Evolutionary conservation across 2,888 invertebrate genomes (phyloP).

Genomic region (Xestoiulus laeticollis): DNA sequence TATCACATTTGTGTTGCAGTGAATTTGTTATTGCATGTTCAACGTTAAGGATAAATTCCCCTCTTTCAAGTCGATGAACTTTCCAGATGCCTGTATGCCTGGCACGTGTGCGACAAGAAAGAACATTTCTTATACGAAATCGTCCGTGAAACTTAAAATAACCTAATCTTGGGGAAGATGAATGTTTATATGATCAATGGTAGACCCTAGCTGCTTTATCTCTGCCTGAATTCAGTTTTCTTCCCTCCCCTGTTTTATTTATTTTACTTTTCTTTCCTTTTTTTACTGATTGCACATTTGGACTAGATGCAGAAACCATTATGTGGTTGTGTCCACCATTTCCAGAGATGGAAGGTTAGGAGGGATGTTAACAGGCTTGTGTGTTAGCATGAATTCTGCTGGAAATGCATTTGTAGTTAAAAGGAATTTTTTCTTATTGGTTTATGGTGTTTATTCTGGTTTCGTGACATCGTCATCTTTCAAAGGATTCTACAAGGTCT

Average conservation of each 20-base stretch:
- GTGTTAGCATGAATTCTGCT: no score
- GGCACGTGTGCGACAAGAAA: no score
- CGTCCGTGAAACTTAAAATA: neutral
- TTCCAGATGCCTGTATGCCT: no score
- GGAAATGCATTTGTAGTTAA: no score
- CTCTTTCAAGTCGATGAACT: no score
- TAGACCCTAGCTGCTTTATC: neutral
- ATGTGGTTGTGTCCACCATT: neutral
- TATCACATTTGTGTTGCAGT: no score
- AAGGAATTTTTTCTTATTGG: no score
- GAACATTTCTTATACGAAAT: no score
- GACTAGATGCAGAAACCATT: neutral
- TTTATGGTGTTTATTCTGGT: neutral
- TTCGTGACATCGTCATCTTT: neutral
- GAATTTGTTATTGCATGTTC: no score
- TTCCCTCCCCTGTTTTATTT: neutral
- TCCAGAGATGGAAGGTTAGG: neutral
- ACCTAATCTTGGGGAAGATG: no score
- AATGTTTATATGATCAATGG: neutral
- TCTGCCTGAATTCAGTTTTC: neutral
- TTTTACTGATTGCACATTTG: neutral
- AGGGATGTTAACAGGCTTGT: neutral
- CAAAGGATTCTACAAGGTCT: neutral
- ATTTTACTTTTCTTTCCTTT: neutral
- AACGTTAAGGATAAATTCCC: no score